These are phyloP conservation scores for Mantis religiosa DNA, from an alignment of 2,888 invertebrate species.

Conservation along the genomic window DNA sequence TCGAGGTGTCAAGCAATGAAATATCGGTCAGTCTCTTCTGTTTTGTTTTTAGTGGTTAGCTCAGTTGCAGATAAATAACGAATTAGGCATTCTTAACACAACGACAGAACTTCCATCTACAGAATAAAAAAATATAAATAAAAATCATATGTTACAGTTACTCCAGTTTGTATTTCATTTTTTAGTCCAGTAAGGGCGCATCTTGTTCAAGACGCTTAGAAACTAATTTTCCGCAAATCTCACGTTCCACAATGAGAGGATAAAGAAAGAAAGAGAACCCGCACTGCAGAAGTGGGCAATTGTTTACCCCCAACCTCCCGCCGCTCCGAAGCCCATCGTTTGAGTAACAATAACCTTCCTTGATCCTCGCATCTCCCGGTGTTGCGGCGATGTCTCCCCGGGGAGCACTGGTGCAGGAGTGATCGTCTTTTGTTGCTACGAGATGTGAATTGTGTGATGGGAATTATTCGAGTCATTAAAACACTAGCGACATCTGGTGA, in stretches of 20 bases:
- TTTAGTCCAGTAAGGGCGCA: background rate
- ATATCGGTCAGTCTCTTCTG: too few species aligned
- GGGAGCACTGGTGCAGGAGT: background rate
- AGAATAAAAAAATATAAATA: too few species aligned
- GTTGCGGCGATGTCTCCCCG: background rate
- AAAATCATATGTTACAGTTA: too few species aligned
- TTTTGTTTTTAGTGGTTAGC: too few species aligned
- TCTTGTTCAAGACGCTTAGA: background rate
- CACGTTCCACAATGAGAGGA: background rate
- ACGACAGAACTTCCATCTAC: too few species aligned
- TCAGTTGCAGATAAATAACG: too few species aligned
- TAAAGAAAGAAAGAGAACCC: background rate
- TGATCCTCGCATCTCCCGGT: background rate
- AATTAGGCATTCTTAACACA: too few species aligned
- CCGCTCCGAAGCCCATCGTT: background rate
- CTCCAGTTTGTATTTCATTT: too few species aligned
- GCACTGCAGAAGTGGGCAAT: background rate
- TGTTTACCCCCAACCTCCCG: background rate
- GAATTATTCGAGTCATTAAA: slow-evolving; percentile 9
- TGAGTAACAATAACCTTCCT: background rate
- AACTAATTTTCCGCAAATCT: background rate
- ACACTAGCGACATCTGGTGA: background rate
- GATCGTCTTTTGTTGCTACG: slow-evolving; percentile 12
- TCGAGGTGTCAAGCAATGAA: too few species aligned
- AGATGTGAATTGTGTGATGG: slow-evolving; percentile 8